phyloP scores from a whole-genome alignment of 1,140 invertebrate species.

The Bombus polaris region DNA sequence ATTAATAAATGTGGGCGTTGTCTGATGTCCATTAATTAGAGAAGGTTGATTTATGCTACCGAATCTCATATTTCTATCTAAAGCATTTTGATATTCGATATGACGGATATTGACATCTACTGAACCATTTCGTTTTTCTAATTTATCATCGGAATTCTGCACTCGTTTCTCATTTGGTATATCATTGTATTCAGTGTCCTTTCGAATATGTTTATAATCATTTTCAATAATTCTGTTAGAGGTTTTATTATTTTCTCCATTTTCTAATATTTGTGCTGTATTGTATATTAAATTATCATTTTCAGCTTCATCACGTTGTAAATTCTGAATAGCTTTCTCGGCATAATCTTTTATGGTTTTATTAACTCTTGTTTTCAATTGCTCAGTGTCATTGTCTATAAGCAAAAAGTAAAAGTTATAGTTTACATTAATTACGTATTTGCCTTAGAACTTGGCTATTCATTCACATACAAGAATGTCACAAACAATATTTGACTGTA shows the following conservation, averaged over 20 bases:
- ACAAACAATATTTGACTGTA: too few relatives aligned
- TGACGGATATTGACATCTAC: slow-evolving; percentile 31
- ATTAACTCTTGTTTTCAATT: slow-evolving; percentile 21
- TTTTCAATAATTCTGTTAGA: slow-evolving; percentile 23
- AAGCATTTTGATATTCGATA: slow-evolving; percentile 30
- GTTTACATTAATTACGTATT: not conserved
- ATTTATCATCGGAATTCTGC: slow-evolving; percentile 30
- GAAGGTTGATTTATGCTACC: slow-evolving; percentile 34
- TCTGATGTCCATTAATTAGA: slow-evolving; percentile 65
- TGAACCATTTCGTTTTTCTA: slow-evolving; percentile 59
- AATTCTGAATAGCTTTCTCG: slow-evolving; percentile 69
- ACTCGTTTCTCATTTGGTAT: slow-evolving; percentile 30
- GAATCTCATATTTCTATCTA: slow-evolving; percentile 46
- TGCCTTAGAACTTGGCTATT: not conserved
- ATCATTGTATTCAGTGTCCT: slow-evolving; percentile 25
- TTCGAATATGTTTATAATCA: slow-evolving; percentile 33
- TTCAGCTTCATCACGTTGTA: slow-evolving; percentile 63
- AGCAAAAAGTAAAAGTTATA: slow-evolving; percentile 33
- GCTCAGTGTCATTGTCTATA: slow-evolving; percentile 38
- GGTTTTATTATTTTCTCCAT: slow-evolving; percentile 62
- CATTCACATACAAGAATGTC: not conserved
- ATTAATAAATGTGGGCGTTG: slow-evolving; percentile 56
- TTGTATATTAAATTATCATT: slow-evolving; percentile 49
- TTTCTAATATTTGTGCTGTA: slow-evolving; percentile 47
- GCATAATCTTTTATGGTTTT: slow-evolving; percentile 73